Evolutionary conservation across 2,113 vertebrate genomes (phyloP), one percentile per base, ranked within the genome.

Genomic region (Charadrius vociferus): DNA sequence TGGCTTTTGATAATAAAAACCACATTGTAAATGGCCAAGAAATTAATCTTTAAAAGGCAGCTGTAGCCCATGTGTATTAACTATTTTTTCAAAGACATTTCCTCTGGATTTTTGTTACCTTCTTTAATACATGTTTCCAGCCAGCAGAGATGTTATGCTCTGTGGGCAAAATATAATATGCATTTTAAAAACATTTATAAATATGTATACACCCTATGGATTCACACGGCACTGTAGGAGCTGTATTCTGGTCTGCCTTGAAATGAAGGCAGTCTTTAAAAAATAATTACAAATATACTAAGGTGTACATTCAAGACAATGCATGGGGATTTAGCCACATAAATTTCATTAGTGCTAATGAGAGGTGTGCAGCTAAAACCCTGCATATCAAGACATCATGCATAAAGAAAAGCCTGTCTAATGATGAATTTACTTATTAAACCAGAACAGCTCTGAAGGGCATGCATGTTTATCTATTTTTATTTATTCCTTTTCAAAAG

Each of bases 1-100:
- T 95, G 94, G 78, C 81, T 96, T 95, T 96, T 91, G 85, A 94
- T 97, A 97, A 97, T 96, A 95, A 97, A 97, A 97, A 74, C 17
- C 94, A 96, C 94, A 95, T 93, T 96, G 93, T 67, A 94, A 95
- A 91, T 88, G 81, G 95, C 63, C 95, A 95, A 96, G 91, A 96
- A 97, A 97, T 95, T 96, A 96, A 96, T 97, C 94, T 97, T 94
- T 96, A 90, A 96, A 94, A 97, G 89, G 91, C 95, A 97, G 95
- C 96, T 96, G 95, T 96, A 97, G 74, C 67, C 93, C 97, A 96
- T 94, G 95, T 96, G 96, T 90, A 97, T 96, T 94, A 97, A 96
- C 91, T 86, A 52, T 74, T 90, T 96, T 93, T 93, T 93, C 93
- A 96, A 96, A 96, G 91, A 96, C 74, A 81, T 92, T 96, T 97